phyloP scores from a whole-genome alignment of 2,113 vertebrate species.

The Chloropsis cyanopogon region DNA sequence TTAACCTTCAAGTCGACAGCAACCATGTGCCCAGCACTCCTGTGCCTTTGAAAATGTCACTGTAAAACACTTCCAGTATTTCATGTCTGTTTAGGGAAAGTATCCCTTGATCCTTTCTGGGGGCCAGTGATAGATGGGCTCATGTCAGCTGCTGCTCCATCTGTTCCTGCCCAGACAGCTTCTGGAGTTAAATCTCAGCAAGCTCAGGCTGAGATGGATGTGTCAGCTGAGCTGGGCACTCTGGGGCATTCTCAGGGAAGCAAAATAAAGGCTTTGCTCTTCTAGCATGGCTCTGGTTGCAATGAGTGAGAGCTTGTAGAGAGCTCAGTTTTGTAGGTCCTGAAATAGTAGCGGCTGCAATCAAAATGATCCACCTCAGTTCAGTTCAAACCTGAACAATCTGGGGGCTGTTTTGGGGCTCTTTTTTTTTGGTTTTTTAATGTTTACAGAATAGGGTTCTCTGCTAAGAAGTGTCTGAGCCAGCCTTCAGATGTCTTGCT shows the following conservation, averaged over 20 bases:
- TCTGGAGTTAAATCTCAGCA: neutral
- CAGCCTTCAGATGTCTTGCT: neutral
- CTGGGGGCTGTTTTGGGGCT: no score
- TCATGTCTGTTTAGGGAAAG: neutral
- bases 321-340: neutral
- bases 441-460: neutral
- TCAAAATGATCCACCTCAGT: neutral
- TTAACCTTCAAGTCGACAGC: neutral
- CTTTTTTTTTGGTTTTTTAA: neutral
- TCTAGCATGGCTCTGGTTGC: neutral
- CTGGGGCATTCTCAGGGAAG: neutral
- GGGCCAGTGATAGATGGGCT: constrained; percentile 7
- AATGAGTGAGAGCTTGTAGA: neutral
- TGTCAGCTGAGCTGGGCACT: neutral
- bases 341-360: neutral
- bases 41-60: neutral
- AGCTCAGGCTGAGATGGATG: neutral
- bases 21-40: neutral
- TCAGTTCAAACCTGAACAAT: neutral
- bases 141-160: constrained; percentile 11
- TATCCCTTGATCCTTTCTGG: constrained; percentile 15
- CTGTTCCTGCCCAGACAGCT: neutral
- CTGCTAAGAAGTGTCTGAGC: neutral
- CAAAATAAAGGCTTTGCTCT: neutral
- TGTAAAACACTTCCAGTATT: neutral